phyloP scores from a whole-genome alignment of 2,888 invertebrate genomes.

The Eilema griseolum region DNA sequence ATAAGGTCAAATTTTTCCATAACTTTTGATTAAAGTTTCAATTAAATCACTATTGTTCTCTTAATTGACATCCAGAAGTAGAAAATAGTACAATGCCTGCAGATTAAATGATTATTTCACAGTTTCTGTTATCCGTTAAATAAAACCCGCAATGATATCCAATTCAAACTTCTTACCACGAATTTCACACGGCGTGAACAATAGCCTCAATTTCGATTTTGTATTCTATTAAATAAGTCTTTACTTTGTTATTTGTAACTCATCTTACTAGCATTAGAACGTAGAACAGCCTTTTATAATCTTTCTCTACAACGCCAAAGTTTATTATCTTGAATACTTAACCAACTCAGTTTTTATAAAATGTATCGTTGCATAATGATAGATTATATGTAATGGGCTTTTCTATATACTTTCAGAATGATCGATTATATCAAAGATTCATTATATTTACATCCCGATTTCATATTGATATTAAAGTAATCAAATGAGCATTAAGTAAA shows the following conservation, averaged over 20 bases:
- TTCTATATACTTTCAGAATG: neutral
- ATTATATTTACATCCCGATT: conserved; percentile 19
- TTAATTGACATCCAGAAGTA: conserved; percentile 22
- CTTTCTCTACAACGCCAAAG: conserved; percentile 15
- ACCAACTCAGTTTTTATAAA: neutral
- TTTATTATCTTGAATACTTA: conserved; percentile 15
- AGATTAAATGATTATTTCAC: conserved; percentile 50
- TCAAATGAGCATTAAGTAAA: conserved; percentile 58
- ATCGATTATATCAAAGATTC: conserved; percentile 6
- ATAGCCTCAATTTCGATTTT: conserved; percentile 60
- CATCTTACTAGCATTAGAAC: conserved; percentile 37
- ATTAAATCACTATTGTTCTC: conserved; percentile 18
- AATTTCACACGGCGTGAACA: conserved; percentile 69
- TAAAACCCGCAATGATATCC: conserved; percentile 48
- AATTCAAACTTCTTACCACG: conserved; percentile 54
- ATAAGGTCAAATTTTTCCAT: neutral
- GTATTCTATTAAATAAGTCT: conserved; percentile 58
- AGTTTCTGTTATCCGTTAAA: conserved; percentile 55
- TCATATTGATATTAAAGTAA: conserved; percentile 28
- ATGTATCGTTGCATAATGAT: neutral
- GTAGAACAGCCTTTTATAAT: conserved; percentile 31
- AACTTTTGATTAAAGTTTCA: neutral
- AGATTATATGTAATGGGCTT: neutral
- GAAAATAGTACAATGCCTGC: conserved; percentile 30
- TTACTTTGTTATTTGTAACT: conserved; percentile 38